phyloP scores from a whole-genome alignment of 1,140 invertebrate genomes.

The Monochamus saltuarius region DNA sequence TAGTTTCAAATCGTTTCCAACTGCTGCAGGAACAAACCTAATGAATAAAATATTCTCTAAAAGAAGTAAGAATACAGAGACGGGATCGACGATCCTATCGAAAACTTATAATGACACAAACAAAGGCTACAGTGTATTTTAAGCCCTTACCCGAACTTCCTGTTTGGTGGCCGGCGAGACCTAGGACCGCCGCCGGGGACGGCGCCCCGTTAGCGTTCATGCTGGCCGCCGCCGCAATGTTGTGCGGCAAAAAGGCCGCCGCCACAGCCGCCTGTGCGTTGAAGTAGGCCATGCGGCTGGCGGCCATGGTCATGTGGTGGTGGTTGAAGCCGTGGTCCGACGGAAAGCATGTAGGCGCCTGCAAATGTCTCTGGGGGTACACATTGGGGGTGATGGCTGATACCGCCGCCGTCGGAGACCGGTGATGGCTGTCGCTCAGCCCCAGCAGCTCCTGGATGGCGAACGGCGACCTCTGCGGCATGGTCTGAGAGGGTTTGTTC shows the following conservation, averaged over 20 bases:
- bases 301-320: slow-evolving; percentile 66
- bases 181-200: slow-evolving; percentile 38
- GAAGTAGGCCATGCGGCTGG: slow-evolving; percentile 80
- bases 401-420: slow-evolving; percentile 54
- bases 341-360: slow-evolving; percentile 47
- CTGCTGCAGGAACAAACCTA: no score
- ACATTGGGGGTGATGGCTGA: slow-evolving; percentile 51
- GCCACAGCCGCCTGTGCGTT: slow-evolving; percentile 86
- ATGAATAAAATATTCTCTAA: no score
- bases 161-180: slow-evolving; percentile 43
- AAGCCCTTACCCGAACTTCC: slow-evolving; percentile 28
- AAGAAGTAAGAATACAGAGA: no score
- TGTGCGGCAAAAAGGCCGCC: slow-evolving; percentile 77
- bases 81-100: no score
- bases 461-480: slow-evolving; percentile 86
- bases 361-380: slow-evolving; percentile 49
- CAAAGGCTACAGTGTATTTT: not conserved
- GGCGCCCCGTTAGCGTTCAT: slow-evolving; percentile 43
- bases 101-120: no score
- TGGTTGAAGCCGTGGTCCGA: slow-evolving; percentile 56
- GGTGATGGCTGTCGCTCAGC: slow-evolving; percentile 60
- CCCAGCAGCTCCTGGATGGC: slow-evolving; percentile 89
- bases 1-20: no score
- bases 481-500: slow-evolving; percentile 53
- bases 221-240: slow-evolving; percentile 55